phyloP scores from a whole-genome alignment of 2,797 vertebrate genomes.

The Tragelaphus oryx region DNA sequence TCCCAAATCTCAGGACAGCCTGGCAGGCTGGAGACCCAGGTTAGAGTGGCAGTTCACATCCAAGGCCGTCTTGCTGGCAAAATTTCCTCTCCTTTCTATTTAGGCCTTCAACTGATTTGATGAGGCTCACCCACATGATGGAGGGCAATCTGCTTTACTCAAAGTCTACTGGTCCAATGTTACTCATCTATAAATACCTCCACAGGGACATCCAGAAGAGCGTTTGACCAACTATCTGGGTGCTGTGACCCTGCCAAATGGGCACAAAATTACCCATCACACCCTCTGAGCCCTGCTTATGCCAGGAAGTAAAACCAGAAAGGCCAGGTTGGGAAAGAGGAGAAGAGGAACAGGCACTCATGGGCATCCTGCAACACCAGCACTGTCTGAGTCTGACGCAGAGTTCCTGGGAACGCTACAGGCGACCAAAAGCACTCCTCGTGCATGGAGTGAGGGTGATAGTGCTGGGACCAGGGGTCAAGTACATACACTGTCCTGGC shows the following conservation, averaged over 20 bases:
- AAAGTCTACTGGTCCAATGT: not conserved
- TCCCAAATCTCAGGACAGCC: not conserved
- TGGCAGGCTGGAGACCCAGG: not conserved
- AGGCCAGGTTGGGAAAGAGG: not conserved
- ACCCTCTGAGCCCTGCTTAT: not conserved
- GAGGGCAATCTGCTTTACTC: not conserved
- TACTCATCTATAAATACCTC: not conserved
- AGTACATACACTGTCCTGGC: not conserved
- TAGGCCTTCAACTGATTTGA: not conserved
- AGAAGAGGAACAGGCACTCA: not conserved
- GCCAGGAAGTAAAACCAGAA: not conserved
- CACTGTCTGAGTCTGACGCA: not conserved
- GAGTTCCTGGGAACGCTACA: not conserved
- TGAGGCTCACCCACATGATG: not conserved
- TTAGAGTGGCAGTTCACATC: not conserved
- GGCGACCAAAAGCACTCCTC: not conserved
- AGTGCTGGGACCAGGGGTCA: not conserved
- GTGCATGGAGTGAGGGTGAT: conserved; percentile 10
- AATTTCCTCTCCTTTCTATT: not conserved
- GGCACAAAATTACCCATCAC: not conserved
- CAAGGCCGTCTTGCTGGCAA: not conserved
- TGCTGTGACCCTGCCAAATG: not conserved
- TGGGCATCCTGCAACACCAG: not conserved
- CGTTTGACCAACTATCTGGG: not conserved
- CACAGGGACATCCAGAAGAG: not conserved